Percentiles rank a stretch among this genome's conserved stretches.
phyloP scores from a whole-genome alignment of 2,113 vertebrate genomes.

The Atherinomorus stipes region DNA sequence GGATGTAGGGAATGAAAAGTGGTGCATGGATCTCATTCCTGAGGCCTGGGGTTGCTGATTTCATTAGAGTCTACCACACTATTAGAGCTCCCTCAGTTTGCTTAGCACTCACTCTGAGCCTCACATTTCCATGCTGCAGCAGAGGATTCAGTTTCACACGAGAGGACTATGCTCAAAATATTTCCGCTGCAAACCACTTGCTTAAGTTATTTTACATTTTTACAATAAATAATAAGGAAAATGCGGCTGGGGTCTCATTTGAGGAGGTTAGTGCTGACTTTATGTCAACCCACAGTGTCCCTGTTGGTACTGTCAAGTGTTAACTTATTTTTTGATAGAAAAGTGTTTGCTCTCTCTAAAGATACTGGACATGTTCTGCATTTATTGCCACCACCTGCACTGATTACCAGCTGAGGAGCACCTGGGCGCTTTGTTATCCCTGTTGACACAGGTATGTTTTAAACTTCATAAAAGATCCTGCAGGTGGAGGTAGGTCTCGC shows the following conservation, averaged over 20 bases:
- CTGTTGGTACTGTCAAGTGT: constrained; percentile 35
- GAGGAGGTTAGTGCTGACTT: constrained; percentile 58
- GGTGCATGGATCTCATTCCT: constrained; percentile 71
- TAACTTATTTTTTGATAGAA: constrained; percentile 13
- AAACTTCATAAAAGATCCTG: constrained; percentile 6
- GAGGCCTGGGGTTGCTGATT: constrained; percentile 80
- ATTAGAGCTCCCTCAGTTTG: constrained; percentile 80
- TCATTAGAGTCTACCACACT: constrained; percentile 79
- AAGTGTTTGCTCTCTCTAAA: constrained; percentile 3
- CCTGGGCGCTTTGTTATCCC: neutral
- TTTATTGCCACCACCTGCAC: neutral
- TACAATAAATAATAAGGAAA: constrained; percentile 78
- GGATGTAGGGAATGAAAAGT: constrained; percentile 69
- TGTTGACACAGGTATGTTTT: constrained; percentile 18
- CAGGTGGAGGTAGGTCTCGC: constrained; percentile 14
- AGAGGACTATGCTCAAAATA: constrained; percentile 69
- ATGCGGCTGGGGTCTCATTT: constrained; percentile 61
- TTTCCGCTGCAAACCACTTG: constrained; percentile 77
- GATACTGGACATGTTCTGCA: neutral
- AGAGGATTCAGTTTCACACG: constrained; percentile 78
- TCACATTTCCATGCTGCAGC: constrained; percentile 79
- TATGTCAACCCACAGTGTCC: constrained; percentile 43
- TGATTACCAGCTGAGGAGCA: neutral
- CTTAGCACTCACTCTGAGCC: constrained; percentile 69
- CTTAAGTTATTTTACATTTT: constrained; percentile 79